A percentile compares a stretch with the other conserved stretches of the same genome.
These are phyloP conservation scores for Anas capensis DNA, from an alignment of 2,797 vertebrate species.

Conservation along the genomic window DNA sequence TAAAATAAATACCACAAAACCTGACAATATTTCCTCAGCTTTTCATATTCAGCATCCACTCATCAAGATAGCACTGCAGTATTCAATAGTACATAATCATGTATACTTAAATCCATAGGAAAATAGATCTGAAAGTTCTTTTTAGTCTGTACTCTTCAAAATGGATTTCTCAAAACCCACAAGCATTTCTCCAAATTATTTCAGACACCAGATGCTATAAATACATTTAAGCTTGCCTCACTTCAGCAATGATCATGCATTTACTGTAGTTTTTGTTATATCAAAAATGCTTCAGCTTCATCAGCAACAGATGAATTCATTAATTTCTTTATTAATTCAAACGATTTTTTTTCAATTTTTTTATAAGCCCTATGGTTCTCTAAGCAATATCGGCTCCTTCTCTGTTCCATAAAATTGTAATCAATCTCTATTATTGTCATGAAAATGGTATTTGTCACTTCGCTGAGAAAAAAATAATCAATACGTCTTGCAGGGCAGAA, in stretches of 20 bases:
- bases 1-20: background rate
- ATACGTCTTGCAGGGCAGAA: conserved; percentile 81
- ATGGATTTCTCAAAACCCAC: background rate
- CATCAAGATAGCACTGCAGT: background rate
- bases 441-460: conserved; percentile 85
- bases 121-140: background rate
- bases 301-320: conserved; percentile 74
- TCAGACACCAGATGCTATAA: conserved; percentile 15
- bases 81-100: background rate
- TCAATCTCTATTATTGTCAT: conserved; percentile 85
- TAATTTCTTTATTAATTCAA: conserved; percentile 79
- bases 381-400: conserved; percentile 65
- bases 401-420: conserved; percentile 78
- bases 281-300: conserved; percentile 63
- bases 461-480: conserved; percentile 81
- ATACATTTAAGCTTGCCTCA: conserved; percentile 38
- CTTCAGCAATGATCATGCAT: conserved; percentile 10
- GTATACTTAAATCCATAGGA: background rate
- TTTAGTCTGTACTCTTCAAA: background rate
- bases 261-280: conserved; percentile 31
- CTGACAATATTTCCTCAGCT: background rate
- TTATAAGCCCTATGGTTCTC: conserved; percentile 67
- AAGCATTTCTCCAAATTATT: conserved; percentile 38
- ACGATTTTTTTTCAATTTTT: conserved; percentile 71
- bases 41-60: background rate